Percentiles rank a stretch among this genome's conserved stretches.
Evolutionary conservation across 2,113 vertebrate species (phyloP).

Genomic region (Atherinomorus stipes): DNA sequence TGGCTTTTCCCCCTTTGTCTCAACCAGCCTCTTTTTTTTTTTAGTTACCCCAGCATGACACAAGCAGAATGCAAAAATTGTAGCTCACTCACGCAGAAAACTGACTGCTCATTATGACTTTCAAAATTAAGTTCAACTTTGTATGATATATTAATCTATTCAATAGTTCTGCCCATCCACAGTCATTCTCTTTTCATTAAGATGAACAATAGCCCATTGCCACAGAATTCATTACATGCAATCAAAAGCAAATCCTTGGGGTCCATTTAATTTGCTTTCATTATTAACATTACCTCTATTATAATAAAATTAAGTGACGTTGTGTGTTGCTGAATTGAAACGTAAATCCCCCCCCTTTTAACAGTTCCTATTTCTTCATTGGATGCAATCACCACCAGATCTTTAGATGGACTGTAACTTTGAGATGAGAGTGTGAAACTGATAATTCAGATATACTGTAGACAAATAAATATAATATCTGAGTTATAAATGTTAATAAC

Average conservation of each 20-base stretch:
- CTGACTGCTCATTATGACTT: constrained; percentile 79
- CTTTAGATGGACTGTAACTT: not conserved
- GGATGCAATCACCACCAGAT: not conserved
- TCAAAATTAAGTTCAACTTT: constrained; percentile 75
- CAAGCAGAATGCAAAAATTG: constrained; percentile 27
- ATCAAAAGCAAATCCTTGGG: constrained; percentile 74
- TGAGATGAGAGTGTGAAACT: constrained; percentile 11
- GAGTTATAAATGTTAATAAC: not conserved
- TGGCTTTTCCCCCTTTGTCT: not conserved
- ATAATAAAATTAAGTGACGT: constrained; percentile 70
- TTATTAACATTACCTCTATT: constrained; percentile 79
- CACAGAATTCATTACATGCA: constrained; percentile 76
- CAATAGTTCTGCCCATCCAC: constrained; percentile 47
- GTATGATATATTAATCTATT: constrained; percentile 79
- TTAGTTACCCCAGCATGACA: constrained; percentile 20
- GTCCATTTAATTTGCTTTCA: constrained; percentile 74
- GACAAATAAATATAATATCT: not conserved
- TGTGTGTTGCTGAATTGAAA: constrained; percentile 44
- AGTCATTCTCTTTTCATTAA: constrained; percentile 74
- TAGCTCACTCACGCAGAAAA: constrained; percentile 55
- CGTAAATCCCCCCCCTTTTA: constrained; percentile 45
- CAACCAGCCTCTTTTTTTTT: constrained; percentile 18
- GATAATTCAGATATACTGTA: constrained; percentile 8
- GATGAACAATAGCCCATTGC: constrained; percentile 70
- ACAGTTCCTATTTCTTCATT: constrained; percentile 34